Evolutionary conservation across 1,140 invertebrate genomes (phyloP), one percentile per base, ranked within the genome.

Genomic region (Branchinecta lynchi): DNA sequence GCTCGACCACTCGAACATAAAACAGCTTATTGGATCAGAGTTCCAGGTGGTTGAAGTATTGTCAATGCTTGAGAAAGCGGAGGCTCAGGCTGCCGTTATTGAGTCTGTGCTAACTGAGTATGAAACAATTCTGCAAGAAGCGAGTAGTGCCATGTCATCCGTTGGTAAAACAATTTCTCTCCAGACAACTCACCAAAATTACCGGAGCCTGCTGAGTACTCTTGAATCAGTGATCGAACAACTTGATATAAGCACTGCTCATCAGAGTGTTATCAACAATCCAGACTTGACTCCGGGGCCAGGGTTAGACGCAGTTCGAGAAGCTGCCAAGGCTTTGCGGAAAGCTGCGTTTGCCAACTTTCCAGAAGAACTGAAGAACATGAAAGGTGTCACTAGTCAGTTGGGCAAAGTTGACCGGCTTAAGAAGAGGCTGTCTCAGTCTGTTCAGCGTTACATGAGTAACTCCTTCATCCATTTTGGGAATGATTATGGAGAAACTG

Each of bases 381-480:
- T 93, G 76, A 83, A 83, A 68, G 91, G 91, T 51, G 89, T 94
- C 3, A 86, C 89, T 75, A 92, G 96, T 79, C 92, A 96, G 77
- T 85, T 87, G 76, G 87, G 89, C 74, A 84, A 87, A 43, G 86
- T 95, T 74, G 87, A 89, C 68, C 92, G 90, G 78, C 84, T 89
- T 70, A 87, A 87, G 76, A 84, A 84, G n/a, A 88, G 87, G 78
- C 93, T 96, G 78, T 88, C 90, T 9, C 83, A 87, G 67, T 86
- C 87, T 43, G 83, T 96, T 21, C 86, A 86, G 46, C 82, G 91
- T 46, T 90, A 96, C 79, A 80, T 97, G 15, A 96, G 93, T 76
- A 96, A 96, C 81, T 81, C 93, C 51, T 93, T 96, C 72, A 92
- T 95, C 76, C 90, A 95, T 80, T 85, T 93, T 84, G 86, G 86